Conservation (phyloP, 2,888 invertebrate genomes). For the Maniola hyperantus region DNA sequence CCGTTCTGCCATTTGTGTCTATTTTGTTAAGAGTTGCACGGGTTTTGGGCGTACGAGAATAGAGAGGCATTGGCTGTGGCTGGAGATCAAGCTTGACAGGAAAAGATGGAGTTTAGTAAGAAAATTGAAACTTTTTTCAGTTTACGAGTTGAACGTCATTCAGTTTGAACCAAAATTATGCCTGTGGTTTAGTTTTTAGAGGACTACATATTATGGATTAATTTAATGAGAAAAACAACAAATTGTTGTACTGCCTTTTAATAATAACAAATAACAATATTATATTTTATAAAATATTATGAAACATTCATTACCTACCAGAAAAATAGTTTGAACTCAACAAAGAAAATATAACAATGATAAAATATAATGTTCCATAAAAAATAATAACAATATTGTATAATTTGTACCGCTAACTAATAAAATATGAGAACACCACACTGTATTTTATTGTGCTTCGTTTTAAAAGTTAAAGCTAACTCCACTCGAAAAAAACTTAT, state of each 20-base stretch:
- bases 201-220: no score
- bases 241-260: background rate
- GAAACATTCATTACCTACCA: background rate
- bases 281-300: background rate
- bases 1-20: no score
- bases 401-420: conserved; percentile 14
- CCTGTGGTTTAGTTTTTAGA: no score
- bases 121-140: no score
- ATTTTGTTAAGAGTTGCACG: conserved; percentile 97
- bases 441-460: conserved; percentile 7
- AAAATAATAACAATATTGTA: background rate
- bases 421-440: conserved; percentile 9
- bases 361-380: background rate
- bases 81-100: conserved; percentile 80
- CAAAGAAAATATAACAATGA: background rate
- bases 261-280: background rate
- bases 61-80: conserved; percentile 90
- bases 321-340: background rate
- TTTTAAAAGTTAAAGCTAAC: conserved; percentile 6
- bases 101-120: conserved; percentile 45
- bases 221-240: no score
- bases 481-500: no score
- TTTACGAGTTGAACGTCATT: no score
- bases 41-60: conserved; percentile 98
- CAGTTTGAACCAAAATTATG: no score